These are phyloP conservation scores for Gadopsis marmoratus DNA, from an alignment of 2,797 vertebrate species.

Conservation along the genomic window DNA sequence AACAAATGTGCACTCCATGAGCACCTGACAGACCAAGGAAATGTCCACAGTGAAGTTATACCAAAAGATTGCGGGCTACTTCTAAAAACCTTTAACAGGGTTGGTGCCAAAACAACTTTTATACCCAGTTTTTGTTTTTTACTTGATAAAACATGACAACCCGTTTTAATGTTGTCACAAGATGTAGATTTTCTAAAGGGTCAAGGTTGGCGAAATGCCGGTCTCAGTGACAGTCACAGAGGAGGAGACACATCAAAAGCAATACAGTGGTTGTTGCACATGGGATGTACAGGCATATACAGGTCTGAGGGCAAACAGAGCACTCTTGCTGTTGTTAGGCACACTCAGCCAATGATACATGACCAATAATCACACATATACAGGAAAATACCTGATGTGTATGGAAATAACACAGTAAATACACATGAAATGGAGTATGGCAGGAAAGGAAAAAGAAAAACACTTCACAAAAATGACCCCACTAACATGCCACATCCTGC, in stretches of 20 bases:
- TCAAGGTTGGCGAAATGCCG: slow-evolving; percentile 53
- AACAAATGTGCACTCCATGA: slow-evolving; percentile 26
- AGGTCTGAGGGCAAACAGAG: slow-evolving; percentile 74
- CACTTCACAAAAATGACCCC: slow-evolving; percentile 74
- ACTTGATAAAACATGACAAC: slow-evolving; percentile 39
- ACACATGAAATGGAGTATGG: slow-evolving; percentile 82
- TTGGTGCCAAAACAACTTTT: slow-evolving; percentile 22
- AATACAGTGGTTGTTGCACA: slow-evolving; percentile 81
- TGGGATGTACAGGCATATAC: slow-evolving; percentile 80
- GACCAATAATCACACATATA: slow-evolving; percentile 82
- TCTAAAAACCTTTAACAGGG: slow-evolving; percentile 13
- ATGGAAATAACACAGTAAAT: slow-evolving; percentile 79
- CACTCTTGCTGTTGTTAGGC: slow-evolving; percentile 70
- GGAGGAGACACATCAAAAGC: slow-evolving; percentile 83
- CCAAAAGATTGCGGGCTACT: slow-evolving; percentile 23
- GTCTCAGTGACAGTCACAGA: slow-evolving; percentile 74
- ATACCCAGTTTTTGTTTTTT: slow-evolving; percentile 11
- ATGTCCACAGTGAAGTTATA: slow-evolving; percentile 32
- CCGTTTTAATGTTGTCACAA: slow-evolving; percentile 45
- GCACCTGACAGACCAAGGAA: slow-evolving; percentile 31
- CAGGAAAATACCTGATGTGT: slow-evolving; percentile 81
- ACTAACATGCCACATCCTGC: slow-evolving; percentile 82
- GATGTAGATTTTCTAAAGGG: slow-evolving; percentile 56
- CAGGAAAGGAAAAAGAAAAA: slow-evolving; percentile 66
- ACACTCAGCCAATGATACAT: slow-evolving; percentile 83